Evolutionary conservation across 2,888 invertebrate genomes (phyloP), one percentile per base, ranked within the genome.

Genomic region (Microchrysa polita): DNA sequence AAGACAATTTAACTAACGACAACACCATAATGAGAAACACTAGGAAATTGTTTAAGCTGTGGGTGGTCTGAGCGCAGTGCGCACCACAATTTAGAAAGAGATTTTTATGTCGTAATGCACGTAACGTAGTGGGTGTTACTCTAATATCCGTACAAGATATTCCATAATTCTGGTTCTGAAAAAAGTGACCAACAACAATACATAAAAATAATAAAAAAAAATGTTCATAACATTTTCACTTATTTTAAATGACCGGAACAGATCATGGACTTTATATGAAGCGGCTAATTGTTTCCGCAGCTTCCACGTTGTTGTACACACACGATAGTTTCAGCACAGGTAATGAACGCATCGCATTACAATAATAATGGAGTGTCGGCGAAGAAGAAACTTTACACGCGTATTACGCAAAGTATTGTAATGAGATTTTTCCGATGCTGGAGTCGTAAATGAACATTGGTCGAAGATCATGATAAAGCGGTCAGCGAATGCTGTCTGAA

Each of bases 401-500:
- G 40, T 42, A 63, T 63, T 63, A 63, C 61, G 61, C 34, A 40
- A 40, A 63, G 18, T 63, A 55, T 20, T 5, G 55, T 40, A 59
- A 59, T 59, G 59, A 23, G 59, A 40, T 63, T 63, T 63, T 63
- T 63, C 40, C 61, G 61, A 63, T 40, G 61, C 16, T 55, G 55
- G 5, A 55, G 55, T 16, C 22, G 14, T 18, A 16, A 55, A 7
- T 53, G 16, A 55, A 53, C n/a, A 14, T 16, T 10, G 55, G 22
- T 55, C 22, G 5, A 48, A n/a, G 48, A 48, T 48, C 48, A n/a
- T 12, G 48, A n/a, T 48, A 48, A 12, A 48, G 12, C 12, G 48
- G 27, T 4, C 48, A 48, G 48, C 48, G 55, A 20, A 55, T 55
- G 55, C 20, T 55, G 10, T 55, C 20, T 18, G 55, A 20, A 20